Conservation (phyloP, 2,888 invertebrate genomes). For the Conus canariensis region DNA sequence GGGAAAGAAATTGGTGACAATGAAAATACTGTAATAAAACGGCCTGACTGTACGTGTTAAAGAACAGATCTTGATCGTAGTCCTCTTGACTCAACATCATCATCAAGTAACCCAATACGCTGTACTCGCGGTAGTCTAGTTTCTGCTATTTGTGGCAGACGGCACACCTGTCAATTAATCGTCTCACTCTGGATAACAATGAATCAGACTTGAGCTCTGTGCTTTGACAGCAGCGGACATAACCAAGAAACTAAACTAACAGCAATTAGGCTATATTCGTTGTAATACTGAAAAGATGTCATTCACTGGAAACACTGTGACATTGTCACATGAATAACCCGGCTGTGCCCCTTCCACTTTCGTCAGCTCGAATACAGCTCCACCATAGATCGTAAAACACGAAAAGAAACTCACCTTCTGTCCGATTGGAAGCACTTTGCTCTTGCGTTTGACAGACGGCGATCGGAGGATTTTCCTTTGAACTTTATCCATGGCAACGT, state of each 20-base stretch:
- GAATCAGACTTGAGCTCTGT: background rate
- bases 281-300: background rate
- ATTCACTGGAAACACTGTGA: background rate
- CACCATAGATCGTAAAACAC: background rate
- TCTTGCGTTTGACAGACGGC: slow-evolving; percentile 70
- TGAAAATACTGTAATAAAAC: no score
- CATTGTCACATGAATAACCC: background rate
- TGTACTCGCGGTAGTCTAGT: no score
- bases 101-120: no score
- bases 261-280: background rate
- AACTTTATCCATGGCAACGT: slow-evolving; percentile 52
- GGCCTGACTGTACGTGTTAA: no score
- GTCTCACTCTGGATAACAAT: background rate
- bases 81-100: no score
- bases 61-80: no score
- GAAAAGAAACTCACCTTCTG: slow-evolving; percentile 65
- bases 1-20: no score
- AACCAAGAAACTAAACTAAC: background rate
- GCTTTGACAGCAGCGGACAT: background rate
- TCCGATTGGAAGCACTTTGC: slow-evolving; percentile 65
- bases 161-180: slow-evolving; percentile 16
- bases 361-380: background rate
- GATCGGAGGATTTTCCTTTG: slow-evolving; percentile 69
- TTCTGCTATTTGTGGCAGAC: background rate
- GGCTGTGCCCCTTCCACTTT: background rate